Conservation (phyloP, 2,113 vertebrate species). For the Tychaedon coryphoeus region DNA sequence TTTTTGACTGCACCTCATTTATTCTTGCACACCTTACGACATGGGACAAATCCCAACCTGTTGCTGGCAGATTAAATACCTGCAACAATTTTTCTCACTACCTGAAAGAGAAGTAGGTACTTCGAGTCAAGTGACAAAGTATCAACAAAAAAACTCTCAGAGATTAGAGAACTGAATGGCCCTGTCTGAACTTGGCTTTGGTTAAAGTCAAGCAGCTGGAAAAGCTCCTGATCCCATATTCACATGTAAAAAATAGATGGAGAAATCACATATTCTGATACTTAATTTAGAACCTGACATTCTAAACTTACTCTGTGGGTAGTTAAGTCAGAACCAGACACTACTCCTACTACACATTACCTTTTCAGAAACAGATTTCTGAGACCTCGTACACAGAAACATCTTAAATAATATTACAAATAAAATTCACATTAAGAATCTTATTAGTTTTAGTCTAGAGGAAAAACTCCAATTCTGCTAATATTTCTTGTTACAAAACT, state of each 20-base stretch:
- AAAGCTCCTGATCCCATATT: background rate
- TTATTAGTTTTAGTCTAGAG: background rate
- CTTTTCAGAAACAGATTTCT: background rate
- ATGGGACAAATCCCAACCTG: background rate
- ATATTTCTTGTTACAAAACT: background rate
- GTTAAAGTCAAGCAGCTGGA: constrained; percentile 32
- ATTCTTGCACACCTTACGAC: background rate
- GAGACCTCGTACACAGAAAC: background rate
- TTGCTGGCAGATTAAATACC: background rate
- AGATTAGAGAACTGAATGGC: background rate
- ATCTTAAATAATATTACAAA: background rate
- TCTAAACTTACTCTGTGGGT: constrained; percentile 3
- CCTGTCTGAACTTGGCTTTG: constrained; percentile 1
- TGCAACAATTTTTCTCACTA: background rate
- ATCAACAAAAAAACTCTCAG: background rate
- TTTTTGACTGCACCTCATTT: background rate
- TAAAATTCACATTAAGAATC: background rate
- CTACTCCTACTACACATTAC: background rate
- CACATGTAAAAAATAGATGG: constrained; percentile 14
- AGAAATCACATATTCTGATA: constrained; percentile 46
- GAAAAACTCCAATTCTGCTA: background rate
- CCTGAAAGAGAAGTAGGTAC: background rate
- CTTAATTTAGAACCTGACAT: constrained; percentile 45
- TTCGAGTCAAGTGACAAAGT: background rate
- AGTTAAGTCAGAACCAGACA: constrained; percentile 2